phyloP scores from a whole-genome alignment of 2,113 vertebrate species.

The Mormoops blainvillei region DNA sequence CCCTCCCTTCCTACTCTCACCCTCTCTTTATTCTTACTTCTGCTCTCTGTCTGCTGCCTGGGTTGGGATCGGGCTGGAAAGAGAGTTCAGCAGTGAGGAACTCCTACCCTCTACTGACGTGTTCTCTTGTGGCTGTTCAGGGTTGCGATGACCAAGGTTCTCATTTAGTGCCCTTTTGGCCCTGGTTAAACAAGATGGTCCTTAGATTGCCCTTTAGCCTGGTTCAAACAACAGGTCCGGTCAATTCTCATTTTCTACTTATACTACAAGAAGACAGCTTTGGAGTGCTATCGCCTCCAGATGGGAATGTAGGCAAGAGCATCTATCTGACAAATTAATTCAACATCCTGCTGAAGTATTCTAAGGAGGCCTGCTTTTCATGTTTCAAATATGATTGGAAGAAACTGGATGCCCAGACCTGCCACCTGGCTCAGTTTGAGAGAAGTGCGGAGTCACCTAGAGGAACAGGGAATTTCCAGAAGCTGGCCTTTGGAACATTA shows the following conservation, averaged over 20 bases:
- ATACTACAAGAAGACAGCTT: neutral
- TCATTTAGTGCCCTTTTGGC: neutral
- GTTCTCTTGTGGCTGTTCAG: neutral
- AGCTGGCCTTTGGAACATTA: neutral
- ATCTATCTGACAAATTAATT: neutral
- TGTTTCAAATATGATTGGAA: neutral
- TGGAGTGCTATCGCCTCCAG: neutral
- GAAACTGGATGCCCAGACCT: neutral
- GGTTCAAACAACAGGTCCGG: neutral
- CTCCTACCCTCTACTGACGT: neutral
- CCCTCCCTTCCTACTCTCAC: neutral
- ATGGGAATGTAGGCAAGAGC: neutral
- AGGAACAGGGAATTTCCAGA: neutral
- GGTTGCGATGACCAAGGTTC: neutral
- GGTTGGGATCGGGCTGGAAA: neutral
- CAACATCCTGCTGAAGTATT: neutral
- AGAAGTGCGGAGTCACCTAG: neutral
- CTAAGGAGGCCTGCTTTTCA: neutral
- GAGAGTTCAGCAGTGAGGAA: neutral
- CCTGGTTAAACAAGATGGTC: neutral
- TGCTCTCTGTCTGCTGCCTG: neutral
- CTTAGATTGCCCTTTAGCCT: neutral
- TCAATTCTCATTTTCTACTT: neutral
- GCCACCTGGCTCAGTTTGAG: neutral
- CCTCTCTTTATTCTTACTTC: neutral